Evolutionary conservation across 2,113 vertebrate genomes (phyloP).

Genomic region (Chionis minor): DNA sequence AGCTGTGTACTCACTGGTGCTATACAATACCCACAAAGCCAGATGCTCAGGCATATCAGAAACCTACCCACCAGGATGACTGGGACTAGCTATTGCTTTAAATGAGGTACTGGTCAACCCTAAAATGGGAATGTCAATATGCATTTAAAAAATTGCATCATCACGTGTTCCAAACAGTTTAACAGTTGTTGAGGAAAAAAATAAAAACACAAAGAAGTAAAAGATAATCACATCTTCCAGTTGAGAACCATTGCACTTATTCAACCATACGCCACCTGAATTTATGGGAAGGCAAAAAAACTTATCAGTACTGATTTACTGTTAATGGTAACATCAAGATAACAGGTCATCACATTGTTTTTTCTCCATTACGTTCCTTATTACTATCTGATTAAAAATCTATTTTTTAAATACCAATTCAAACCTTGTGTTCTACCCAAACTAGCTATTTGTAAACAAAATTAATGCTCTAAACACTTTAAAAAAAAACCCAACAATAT

Average conservation of each 20-base stretch:
- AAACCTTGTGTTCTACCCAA: background rate
- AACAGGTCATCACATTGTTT: background rate
- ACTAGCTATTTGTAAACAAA: background rate
- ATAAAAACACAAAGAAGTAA: background rate
- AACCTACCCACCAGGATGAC: background rate
- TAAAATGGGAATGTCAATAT: background rate
- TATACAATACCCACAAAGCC: background rate
- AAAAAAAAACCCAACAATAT: background rate
- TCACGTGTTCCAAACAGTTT: background rate
- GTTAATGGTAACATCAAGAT: background rate
- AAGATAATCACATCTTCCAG: background rate
- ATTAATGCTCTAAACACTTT: background rate
- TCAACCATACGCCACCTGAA: background rate
- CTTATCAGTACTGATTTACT: background rate
- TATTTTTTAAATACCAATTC: background rate
- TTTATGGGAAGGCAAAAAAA: slow-evolving; percentile 1
- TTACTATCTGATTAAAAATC: background rate
- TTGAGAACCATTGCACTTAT: background rate
- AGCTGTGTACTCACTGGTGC: background rate
- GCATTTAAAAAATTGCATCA: background rate
- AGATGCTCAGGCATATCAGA: background rate
- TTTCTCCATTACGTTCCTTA: background rate
- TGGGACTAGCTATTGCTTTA: background rate
- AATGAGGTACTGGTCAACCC: background rate
- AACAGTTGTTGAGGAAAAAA: background rate